phyloP scores from a whole-genome alignment of 2,113 vertebrate species.

The Clinocottus analis region DNA sequence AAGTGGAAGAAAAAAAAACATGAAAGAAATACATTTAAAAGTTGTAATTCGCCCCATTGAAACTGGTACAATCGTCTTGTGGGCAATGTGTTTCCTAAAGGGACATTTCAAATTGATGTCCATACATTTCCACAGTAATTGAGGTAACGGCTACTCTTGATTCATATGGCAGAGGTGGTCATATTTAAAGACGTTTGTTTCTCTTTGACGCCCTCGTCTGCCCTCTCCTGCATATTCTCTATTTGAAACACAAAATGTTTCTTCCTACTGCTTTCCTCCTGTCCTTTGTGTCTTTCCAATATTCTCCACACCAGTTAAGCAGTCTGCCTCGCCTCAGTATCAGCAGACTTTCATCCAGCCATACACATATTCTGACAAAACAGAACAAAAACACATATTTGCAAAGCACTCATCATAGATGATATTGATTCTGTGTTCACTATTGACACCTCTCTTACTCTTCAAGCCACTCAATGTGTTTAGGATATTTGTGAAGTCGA shows the following conservation, averaged over 20 bases:
- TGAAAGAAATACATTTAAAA: constrained; percentile 8
- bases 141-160: constrained; percentile 43
- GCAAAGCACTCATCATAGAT: constrained; percentile 18
- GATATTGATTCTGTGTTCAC: constrained; percentile 14
- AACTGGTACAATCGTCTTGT: not conserved
- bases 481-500: constrained; percentile 15
- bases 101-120: constrained; percentile 35
- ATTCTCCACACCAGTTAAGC: constrained; percentile 1
- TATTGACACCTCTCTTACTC: constrained; percentile 30
- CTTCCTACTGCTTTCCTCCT: constrained; percentile 17
- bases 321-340: not conserved
- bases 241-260: not conserved
- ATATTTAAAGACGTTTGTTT: constrained; percentile 68
- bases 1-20: constrained; percentile 59
- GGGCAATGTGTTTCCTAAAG: constrained; percentile 1
- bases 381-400: constrained; percentile 26
- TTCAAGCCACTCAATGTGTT: not conserved
- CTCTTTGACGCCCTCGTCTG: constrained; percentile 12
- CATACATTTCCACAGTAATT: constrained; percentile 47
- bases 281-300: not conserved
- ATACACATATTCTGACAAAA: constrained; percentile 4
- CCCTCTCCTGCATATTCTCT: not conserved
- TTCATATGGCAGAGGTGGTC: constrained; percentile 47
- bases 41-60: not conserved
- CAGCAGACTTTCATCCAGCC: not conserved